Evolutionary conservation across 2,113 vertebrate species (phyloP).

Genomic region (Saccopteryx leptura): DNA sequence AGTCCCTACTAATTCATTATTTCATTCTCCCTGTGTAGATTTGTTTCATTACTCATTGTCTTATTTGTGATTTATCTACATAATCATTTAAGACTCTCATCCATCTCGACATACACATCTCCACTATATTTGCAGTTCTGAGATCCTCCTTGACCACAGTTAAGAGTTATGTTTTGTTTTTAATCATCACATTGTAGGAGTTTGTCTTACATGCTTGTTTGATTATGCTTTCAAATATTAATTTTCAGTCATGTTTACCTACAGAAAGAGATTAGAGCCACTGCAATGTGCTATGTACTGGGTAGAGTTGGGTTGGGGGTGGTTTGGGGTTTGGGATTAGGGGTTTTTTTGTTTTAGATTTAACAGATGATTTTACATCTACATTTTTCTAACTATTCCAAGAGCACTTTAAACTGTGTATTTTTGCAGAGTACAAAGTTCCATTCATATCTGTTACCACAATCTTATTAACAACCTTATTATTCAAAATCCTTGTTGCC

Average conservation of each 20-base stretch:
- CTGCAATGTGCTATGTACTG: not conserved
- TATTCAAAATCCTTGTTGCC: slow-evolving; percentile 44
- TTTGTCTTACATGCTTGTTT: not conserved
- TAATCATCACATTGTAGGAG: not conserved
- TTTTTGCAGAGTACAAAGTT: slow-evolving; percentile 43
- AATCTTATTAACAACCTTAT: slow-evolving; percentile 20
- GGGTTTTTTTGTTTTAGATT: not conserved
- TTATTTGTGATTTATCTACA: not conserved
- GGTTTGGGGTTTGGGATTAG: not conserved
- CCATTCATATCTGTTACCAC: not conserved
- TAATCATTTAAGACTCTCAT: not conserved
- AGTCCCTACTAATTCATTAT: not conserved
- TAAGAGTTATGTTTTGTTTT: not conserved
- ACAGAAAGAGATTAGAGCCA: not conserved
- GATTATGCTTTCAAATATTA: slow-evolving; percentile 55
- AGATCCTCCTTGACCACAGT: not conserved
- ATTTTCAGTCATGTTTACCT: slow-evolving; percentile 20
- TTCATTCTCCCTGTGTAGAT: not conserved
- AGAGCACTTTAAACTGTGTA: slow-evolving; percentile 43
- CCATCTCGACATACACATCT: too few species aligned
- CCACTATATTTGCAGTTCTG: not conserved
- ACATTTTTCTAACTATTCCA: slow-evolving; percentile 53
- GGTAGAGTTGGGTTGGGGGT: not conserved
- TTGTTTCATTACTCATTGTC: not conserved
- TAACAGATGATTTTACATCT: slow-evolving; percentile 41